A percentile compares a stretch with the other conserved stretches of the same genome.
phyloP scores from a whole-genome alignment of 2,797 vertebrate genomes.

The Potorous gilbertii region DNA sequence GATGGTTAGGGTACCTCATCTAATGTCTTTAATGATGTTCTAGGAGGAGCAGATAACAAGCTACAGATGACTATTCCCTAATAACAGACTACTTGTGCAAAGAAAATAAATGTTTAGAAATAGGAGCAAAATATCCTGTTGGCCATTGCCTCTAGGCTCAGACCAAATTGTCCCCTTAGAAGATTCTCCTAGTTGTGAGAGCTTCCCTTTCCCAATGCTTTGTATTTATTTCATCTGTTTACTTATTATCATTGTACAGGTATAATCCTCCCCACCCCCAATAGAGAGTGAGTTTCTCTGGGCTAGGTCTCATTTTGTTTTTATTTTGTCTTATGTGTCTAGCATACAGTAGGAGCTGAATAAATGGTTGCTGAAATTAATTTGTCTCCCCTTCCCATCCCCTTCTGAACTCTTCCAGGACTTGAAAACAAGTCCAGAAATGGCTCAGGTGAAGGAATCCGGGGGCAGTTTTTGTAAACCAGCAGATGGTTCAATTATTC shows the following conservation, averaged over 20 bases:
- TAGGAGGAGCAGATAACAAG: not conserved
- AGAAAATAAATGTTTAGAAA: conserved; percentile 33
- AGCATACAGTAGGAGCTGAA: not conserved
- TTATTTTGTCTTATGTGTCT: not conserved
- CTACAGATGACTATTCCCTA: not conserved
- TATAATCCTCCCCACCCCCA: not conserved
- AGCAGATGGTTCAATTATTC: not conserved
- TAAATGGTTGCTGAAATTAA: not conserved
- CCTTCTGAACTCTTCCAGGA: not conserved
- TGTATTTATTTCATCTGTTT: not conserved
- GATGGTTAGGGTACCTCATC: not conserved
- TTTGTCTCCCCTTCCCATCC: not conserved
- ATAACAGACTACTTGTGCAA: not conserved
- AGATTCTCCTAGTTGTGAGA: not conserved
- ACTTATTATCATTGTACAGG: not conserved
- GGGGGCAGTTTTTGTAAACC: not conserved
- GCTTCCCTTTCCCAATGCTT: not conserved
- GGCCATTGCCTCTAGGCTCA: not conserved
- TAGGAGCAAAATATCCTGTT: not conserved
- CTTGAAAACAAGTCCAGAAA: not conserved
- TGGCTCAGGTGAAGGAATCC: not conserved
- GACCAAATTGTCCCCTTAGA: not conserved
- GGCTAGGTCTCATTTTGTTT: not conserved
- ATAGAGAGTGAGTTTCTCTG: not conserved
- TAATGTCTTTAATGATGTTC: not conserved